phyloP scores from a whole-genome alignment of 2,113 vertebrate species.

The Leptosomus discolor region DNA sequence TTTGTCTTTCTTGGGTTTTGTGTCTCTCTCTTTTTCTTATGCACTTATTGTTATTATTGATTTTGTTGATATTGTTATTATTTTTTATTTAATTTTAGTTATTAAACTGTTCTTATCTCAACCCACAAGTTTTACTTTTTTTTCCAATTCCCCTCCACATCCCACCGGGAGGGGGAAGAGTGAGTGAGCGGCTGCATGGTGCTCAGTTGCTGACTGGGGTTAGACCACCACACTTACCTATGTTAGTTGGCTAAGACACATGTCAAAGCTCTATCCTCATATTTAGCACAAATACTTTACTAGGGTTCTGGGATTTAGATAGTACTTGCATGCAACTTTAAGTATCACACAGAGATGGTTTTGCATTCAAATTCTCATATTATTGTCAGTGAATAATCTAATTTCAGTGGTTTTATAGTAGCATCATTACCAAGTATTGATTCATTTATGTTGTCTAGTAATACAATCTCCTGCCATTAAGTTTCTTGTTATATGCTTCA shows the following conservation, averaged over 20 bases:
- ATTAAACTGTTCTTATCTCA: no score
- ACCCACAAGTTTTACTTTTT: no score
- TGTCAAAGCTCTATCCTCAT: not conserved
- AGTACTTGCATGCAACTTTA: not conserved
- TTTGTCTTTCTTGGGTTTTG: no score
- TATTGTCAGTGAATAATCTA: not conserved
- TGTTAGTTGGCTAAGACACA: not conserved
- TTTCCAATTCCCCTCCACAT: no score
- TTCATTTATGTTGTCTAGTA: not conserved
- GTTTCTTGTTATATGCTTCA: not conserved
- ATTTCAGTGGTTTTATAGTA: not conserved
- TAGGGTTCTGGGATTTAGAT: not conserved
- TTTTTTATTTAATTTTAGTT: no score
- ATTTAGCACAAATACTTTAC: not conserved
- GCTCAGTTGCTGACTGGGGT: no score
- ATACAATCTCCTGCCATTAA: not conserved
- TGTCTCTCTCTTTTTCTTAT: no score
- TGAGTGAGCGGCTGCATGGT: no score
- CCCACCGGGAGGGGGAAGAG: no score
- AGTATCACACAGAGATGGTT: not conserved
- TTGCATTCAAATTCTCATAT: not conserved
- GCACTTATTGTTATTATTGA: no score
- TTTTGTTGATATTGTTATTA: no score
- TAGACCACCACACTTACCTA: no score
- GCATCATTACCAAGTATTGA: not conserved